Conservation (phyloP, 2,113 vertebrate species). For the Microtus richardsoni region DNA sequence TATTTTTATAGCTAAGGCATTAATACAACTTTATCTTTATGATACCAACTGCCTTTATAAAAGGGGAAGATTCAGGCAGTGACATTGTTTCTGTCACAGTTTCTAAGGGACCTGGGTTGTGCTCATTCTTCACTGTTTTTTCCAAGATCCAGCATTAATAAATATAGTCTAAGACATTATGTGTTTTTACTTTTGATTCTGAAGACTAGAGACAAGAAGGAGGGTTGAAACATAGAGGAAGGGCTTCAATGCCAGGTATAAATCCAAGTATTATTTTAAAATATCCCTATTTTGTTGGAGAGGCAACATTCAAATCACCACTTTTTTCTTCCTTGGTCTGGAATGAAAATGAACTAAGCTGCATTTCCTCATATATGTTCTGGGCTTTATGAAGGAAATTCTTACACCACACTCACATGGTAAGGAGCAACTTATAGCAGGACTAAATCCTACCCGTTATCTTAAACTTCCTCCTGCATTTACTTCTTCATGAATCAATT, state of each 20-base stretch:
- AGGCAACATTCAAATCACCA: neutral
- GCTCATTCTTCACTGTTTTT: neutral
- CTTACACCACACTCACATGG: neutral
- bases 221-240: neutral
- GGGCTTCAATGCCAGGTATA: neutral
- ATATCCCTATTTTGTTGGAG: neutral
- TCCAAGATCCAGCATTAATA: neutral
- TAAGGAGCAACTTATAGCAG: neutral
- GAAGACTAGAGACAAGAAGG: neutral
- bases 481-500: neutral
- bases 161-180: neutral
- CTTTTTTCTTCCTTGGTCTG: neutral
- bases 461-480: neutral
- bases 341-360: conserved; percentile 20
- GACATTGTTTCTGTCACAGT: neutral
- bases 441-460: neutral
- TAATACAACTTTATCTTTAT: neutral
- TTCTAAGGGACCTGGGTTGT: neutral
- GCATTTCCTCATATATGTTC: neutral
- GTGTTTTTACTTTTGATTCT: neutral
- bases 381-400: conserved; percentile 18
- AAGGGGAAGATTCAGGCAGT: neutral
- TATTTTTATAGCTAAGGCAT: neutral
- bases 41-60: neutral
- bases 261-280: neutral